Evolutionary conservation across 2,113 vertebrate species (phyloP).

Genomic region (Falco punctatus): DNA sequence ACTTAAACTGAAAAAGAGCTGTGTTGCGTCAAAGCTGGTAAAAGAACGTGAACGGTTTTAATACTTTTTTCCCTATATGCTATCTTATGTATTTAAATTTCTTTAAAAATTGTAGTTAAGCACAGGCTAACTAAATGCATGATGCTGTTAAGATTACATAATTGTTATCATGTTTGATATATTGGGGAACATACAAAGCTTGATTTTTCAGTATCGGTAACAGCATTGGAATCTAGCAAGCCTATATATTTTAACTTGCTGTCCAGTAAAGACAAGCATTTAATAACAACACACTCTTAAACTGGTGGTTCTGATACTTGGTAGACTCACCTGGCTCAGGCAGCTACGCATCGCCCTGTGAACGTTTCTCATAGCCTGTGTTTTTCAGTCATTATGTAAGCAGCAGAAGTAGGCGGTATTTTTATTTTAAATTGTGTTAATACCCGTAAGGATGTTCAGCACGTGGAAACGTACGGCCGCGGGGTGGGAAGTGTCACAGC

Average conservation of each 20-base stretch:
- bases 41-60: no score
- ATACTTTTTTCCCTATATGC: no score
- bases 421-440: no score
- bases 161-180: no score
- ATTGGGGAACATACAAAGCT: accelerated
- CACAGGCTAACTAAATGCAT: accelerated
- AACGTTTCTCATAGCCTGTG: accelerated
- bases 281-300: accelerated
- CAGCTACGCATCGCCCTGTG: accelerated
- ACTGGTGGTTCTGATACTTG: accelerated
- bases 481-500: accelerated
- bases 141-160: no score
- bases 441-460: accelerated
- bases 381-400: accelerated
- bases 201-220: accelerated
- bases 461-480: accelerated
- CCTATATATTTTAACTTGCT: no score
- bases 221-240: no score
- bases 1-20: neutral
- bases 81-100: no score
- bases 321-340: accelerated
- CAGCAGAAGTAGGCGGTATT: no score
- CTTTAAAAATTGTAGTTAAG: no score
- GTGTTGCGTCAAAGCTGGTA: accelerated
- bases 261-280: no score